Percentiles rank a stretch among this genome's conserved stretches.
phyloP scores from a whole-genome alignment of 2,797 vertebrate species.

The Ctenochaetus hawaiiensis region DNA sequence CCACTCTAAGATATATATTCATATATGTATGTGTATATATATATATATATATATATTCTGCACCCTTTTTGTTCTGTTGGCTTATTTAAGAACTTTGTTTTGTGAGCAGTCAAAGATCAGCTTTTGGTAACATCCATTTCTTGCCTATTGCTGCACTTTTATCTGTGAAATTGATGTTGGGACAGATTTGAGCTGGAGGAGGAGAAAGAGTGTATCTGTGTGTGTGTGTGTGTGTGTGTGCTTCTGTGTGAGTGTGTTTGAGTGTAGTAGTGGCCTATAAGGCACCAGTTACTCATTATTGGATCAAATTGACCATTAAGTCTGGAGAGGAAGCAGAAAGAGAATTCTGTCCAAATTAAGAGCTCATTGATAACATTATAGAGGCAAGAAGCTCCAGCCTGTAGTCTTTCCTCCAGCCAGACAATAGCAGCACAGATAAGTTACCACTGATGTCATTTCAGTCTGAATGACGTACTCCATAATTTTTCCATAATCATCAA shows the following conservation, averaged over 20 bases:
- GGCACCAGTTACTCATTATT: slow-evolving; percentile 35
- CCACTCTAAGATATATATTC: slow-evolving; percentile 13
- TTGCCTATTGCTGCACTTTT: slow-evolving; percentile 32
- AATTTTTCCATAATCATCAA: slow-evolving; percentile 17
- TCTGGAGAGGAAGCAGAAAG: slow-evolving; percentile 18
- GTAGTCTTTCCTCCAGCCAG: slow-evolving; percentile 16
- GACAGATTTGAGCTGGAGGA: slow-evolving; percentile 32
- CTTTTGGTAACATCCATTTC: slow-evolving; percentile 44
- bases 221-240: background rate
- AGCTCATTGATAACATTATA: slow-evolving; percentile 34
- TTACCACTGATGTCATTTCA: slow-evolving; percentile 38
- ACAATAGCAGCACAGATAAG: slow-evolving; percentile 35
- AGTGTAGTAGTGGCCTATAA: slow-evolving; percentile 6
- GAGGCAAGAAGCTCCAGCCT: slow-evolving; percentile 26
- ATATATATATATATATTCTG: no score
- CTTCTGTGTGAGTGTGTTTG: background rate
- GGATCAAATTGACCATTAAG: slow-evolving; percentile 44
- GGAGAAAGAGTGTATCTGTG: background rate
- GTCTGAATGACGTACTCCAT: slow-evolving; percentile 5
- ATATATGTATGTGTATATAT: no score
- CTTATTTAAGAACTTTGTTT: slow-evolving; percentile 21
- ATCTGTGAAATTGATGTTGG: slow-evolving; percentile 63
- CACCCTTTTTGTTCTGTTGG: background rate
- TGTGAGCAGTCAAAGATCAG: slow-evolving; percentile 12
- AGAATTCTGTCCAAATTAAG: slow-evolving; percentile 44